Evolutionary conservation across 2,113 vertebrate species (phyloP).

Genomic region (Platichthys stellatus): DNA sequence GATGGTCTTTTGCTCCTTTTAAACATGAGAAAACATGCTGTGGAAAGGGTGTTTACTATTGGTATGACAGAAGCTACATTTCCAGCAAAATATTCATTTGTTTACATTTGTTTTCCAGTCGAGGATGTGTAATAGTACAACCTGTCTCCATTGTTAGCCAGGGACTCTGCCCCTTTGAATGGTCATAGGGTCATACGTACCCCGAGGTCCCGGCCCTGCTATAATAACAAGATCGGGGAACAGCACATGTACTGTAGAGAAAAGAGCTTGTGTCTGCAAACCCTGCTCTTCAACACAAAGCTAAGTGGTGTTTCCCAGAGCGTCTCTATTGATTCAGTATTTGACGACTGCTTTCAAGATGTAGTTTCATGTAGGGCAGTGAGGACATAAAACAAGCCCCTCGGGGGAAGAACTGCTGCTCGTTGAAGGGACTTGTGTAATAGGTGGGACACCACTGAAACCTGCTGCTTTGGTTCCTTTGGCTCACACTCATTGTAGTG

Average conservation of each 20-base stretch:
- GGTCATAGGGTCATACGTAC: constrained; percentile 12
- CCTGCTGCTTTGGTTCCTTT: constrained; percentile 15
- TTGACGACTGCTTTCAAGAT: constrained; percentile 56
- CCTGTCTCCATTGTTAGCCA: constrained; percentile 4
- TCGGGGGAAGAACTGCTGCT: constrained; percentile 34
- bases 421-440: constrained; percentile 44
- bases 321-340: constrained; percentile 48
- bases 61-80: background rate
- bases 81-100: constrained; percentile 8
- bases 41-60: constrained; percentile 1
- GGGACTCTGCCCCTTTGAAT: constrained; percentile 24
- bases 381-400: constrained; percentile 52
- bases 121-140: constrained; percentile 22
- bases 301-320: constrained; percentile 47
- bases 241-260: constrained; percentile 31
- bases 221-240: constrained; percentile 6
- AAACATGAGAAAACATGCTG: background rate
- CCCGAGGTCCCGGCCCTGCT: constrained; percentile 13
- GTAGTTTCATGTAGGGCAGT: constrained; percentile 36
- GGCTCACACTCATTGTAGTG: constrained; percentile 17
- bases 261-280: constrained; percentile 35
- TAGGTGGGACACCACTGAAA: constrained; percentile 36
- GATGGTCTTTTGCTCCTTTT: no score
- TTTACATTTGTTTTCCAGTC: constrained; percentile 30
- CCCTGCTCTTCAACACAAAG: constrained; percentile 32